phyloP scores from a whole-genome alignment of 1,140 invertebrate genomes.

The Gryon sp. region DNA sequence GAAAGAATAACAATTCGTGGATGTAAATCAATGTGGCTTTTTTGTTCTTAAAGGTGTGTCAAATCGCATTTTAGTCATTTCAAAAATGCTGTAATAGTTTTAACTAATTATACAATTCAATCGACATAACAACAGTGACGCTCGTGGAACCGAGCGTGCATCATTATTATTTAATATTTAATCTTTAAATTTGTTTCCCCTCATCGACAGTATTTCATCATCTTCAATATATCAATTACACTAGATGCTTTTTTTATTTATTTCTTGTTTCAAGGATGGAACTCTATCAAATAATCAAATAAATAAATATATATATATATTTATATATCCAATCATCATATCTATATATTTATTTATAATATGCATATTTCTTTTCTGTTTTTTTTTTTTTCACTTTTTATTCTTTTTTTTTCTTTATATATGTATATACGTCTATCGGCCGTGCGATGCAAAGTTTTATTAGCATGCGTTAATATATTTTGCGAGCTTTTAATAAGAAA shows the following conservation, averaged over 20 bases:
- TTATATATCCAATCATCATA: slow-evolving; percentile 48
- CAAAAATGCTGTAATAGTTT: slow-evolving; percentile 69
- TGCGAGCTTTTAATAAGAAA: slow-evolving; percentile 62
- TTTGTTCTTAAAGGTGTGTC: slow-evolving; percentile 76
- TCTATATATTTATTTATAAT: slow-evolving; percentile 55
- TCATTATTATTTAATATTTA: slow-evolving; percentile 48
- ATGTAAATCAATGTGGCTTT: slow-evolving; percentile 79
- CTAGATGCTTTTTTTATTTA: slow-evolving; percentile 63
- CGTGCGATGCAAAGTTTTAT: slow-evolving; percentile 62
- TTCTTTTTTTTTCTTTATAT: slow-evolving; percentile 37
- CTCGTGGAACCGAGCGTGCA: slow-evolving; percentile 63
- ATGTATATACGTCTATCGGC: slow-evolving; percentile 56
- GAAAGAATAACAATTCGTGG: slow-evolving; percentile 79
- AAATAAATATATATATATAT: slow-evolving; percentile 62
- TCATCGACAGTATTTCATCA: slow-evolving; percentile 50
- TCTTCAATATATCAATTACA: slow-evolving; percentile 58
- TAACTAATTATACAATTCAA: slow-evolving; percentile 64
- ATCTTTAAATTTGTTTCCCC: slow-evolving; percentile 24
- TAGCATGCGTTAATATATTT: slow-evolving; percentile 64
- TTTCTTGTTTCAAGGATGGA: slow-evolving; percentile 63
- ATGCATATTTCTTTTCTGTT: slow-evolving; percentile 54
- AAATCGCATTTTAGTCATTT: slow-evolving; percentile 73
- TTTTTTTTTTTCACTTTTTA: slow-evolving; percentile 25
- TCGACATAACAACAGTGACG: slow-evolving; percentile 56
- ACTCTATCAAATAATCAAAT: slow-evolving; percentile 64